Percentiles rank a stretch among this genome's conserved stretches.
Evolutionary conservation across 2,113 vertebrate genomes (phyloP).

Genomic region (Trichechus manatus): DNA sequence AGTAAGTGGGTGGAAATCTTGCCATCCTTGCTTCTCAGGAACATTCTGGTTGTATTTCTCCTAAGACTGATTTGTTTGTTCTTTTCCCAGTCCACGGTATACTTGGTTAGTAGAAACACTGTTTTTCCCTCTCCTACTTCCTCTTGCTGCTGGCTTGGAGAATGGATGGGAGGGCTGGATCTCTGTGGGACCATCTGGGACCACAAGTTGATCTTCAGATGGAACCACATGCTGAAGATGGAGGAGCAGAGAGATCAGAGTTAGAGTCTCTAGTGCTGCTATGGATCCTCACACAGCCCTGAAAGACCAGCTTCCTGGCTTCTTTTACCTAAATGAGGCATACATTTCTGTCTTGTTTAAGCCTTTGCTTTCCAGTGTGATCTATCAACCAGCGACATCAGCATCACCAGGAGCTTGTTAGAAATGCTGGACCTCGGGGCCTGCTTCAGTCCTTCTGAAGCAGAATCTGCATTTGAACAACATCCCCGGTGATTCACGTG

Average conservation of each 20-base stretch:
- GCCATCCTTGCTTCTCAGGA: too few relatives aligned
- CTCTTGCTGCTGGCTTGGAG: neutral
- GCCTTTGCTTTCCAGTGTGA: neutral
- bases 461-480: neutral
- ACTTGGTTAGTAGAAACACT: neutral
- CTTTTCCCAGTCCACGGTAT: neutral
- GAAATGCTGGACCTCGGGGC: neutral
- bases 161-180: neutral
- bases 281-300: neutral
- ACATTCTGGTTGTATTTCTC: too few relatives aligned
- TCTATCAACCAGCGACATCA: neutral
- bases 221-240: neutral
- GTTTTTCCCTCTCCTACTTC: fast-evolving
- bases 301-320: neutral
- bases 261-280: neutral
- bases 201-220: neutral
- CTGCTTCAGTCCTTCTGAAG: neutral
- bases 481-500: too few relatives aligned
- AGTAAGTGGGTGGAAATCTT: too few relatives aligned
- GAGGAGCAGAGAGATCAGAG: neutral
- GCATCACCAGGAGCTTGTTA: neutral
- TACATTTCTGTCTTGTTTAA: neutral
- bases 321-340: neutral
- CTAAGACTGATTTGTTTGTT: too few relatives aligned
- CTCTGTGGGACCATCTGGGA: neutral